A percentile compares a stretch with the other conserved stretches of the same genome.
Conservation (phyloP, 2,888 invertebrate species). For the Elysia crispata region DNA sequence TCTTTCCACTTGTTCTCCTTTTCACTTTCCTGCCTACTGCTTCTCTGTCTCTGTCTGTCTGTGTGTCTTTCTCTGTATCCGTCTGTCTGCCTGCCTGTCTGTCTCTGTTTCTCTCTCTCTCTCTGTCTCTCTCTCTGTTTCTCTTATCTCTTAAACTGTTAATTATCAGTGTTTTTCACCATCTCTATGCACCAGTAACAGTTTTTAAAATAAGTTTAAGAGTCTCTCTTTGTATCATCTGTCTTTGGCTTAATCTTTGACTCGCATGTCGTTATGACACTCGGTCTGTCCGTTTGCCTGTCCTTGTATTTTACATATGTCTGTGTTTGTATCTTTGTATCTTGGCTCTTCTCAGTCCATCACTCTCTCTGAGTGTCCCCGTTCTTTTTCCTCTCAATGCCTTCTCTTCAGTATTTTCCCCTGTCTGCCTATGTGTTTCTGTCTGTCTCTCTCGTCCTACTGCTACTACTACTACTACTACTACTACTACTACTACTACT, state of each 20-base stretch:
- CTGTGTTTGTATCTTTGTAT: too few relatives aligned
- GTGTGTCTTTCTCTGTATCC: not conserved
- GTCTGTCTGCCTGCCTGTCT: not conserved
- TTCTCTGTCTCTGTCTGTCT: constrained; percentile 1
- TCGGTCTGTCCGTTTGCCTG: too few relatives aligned
- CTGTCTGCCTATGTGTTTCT: not conserved
- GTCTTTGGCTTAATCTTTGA: too few relatives aligned
- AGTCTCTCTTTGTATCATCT: too few relatives aligned
- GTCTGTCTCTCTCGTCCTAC: not conserved
- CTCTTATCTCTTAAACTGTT: too few relatives aligned
- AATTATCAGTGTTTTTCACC: too few relatives aligned
- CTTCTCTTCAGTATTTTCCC: not conserved
- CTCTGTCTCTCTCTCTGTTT: constrained; percentile 21
- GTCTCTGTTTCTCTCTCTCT: constrained; percentile 17
- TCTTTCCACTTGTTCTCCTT: not conserved
- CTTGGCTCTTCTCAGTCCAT: not conserved
- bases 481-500: constrained; percentile 17
- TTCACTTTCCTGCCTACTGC: not conserved
- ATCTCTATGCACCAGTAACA: too few relatives aligned
- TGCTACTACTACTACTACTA: constrained; percentile 4
- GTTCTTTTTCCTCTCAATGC: not conserved
- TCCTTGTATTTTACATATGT: too few relatives aligned
- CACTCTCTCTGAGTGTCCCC: not conserved
- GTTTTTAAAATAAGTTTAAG: too few relatives aligned
- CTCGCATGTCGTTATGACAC: too few relatives aligned